A percentile compares a stretch with the other conserved stretches of the same genome.
Conservation (phyloP, 1,140 invertebrate species). For the Aphidius ervi region DNA sequence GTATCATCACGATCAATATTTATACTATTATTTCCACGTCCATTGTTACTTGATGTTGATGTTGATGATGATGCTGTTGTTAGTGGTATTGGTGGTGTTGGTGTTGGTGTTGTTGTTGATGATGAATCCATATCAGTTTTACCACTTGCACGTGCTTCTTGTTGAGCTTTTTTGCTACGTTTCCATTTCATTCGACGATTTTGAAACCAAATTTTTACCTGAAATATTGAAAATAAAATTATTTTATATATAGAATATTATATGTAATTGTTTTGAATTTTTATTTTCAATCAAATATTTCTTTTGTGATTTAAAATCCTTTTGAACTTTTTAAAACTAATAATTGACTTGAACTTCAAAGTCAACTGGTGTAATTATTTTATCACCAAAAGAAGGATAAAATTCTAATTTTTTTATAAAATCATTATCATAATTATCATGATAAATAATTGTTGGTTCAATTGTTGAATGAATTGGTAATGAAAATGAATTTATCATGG, state of each 20-base stretch:
- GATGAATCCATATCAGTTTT: conserved; percentile 30
- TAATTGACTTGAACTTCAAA: no score
- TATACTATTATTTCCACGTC: neutral
- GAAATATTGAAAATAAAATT: conserved; percentile 29
- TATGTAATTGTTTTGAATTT: neutral
- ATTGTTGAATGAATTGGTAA: no score
- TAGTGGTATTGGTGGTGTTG: neutral
- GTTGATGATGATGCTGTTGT: neutral
- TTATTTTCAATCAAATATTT: neutral
- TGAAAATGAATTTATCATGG: no score
- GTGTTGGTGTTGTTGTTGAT: neutral
- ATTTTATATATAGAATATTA: neutral
- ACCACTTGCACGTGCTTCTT: conserved; percentile 60
- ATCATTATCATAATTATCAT: no score
- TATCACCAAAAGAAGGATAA: no score
- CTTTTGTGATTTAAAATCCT: neutral
- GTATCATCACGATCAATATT: neutral
- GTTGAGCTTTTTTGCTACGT: conserved; percentile 87
- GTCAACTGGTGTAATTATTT: no score
- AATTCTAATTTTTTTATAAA: no score
- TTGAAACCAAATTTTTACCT: conserved; percentile 97
- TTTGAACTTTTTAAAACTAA: neutral
- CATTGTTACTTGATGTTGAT: no score
- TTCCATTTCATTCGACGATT: conserved; percentile 96
- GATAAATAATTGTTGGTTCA: no score